phyloP scores from a whole-genome alignment of 2,113 vertebrate species.

The Isichthys henryi region DNA sequence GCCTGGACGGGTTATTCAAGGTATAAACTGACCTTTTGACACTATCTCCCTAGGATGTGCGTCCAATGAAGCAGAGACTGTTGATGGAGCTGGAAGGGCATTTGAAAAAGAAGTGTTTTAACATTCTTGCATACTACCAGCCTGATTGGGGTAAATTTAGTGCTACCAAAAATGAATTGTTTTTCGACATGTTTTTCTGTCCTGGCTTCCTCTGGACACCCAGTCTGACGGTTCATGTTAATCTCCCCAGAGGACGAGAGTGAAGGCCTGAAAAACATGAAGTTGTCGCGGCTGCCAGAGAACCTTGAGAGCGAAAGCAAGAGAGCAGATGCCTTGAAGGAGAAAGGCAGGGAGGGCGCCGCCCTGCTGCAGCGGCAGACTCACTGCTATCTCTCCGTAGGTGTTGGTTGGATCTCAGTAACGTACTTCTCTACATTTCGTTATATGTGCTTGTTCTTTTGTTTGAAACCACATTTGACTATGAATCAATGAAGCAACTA shows the following conservation, averaged over 20 bases:
- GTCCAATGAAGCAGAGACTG: constrained; percentile 60
- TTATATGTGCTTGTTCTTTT: background rate
- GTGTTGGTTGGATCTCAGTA: constrained; percentile 15
- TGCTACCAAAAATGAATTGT: background rate
- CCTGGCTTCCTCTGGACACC: background rate
- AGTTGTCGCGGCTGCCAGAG: constrained; percentile 58
- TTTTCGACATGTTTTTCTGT: background rate
- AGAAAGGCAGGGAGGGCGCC: constrained; percentile 51
- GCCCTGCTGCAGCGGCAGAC: constrained; percentile 63
- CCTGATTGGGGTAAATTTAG: constrained; percentile 63
- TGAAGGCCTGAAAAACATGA: constrained; percentile 58
- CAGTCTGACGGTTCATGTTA: background rate
- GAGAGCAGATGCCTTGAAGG: constrained; percentile 51
- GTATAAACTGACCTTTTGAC: background rate
- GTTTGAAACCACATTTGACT: background rate
- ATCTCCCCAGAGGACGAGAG: constrained; percentile 58
- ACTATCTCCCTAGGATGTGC: constrained; percentile 52
- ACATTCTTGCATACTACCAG: constrained; percentile 67
- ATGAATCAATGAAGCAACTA: background rate
- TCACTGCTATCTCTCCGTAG: constrained; percentile 55
- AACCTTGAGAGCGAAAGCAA: constrained; percentile 60
- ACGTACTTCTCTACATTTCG: background rate
- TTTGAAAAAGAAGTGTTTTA: constrained; percentile 67
- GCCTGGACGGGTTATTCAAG: background rate
- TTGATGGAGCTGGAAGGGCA: constrained; percentile 62